Evolutionary conservation across 2,888 invertebrate species (phyloP).

Genomic region (Ornithoptera priamus): DNA sequence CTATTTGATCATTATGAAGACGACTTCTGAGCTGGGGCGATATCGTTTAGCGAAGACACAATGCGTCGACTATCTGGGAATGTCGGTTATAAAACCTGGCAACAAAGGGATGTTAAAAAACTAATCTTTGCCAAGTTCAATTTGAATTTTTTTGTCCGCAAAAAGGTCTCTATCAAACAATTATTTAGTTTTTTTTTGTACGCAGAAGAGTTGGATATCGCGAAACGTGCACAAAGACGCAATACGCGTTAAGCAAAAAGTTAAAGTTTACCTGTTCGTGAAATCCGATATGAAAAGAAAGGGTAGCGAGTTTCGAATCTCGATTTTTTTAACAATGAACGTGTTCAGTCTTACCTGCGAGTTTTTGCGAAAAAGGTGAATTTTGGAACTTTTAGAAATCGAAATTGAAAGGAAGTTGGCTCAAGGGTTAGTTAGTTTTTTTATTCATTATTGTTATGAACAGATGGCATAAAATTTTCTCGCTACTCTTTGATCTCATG

Average conservation of each 20-base stretch:
- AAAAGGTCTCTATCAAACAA: slow-evolving; percentile 71
- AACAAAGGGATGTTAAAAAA: slow-evolving; percentile 75
- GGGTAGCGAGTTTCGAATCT: slow-evolving; percentile 69
- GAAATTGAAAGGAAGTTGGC: slow-evolving; percentile 69
- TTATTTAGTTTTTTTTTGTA: slow-evolving; percentile 51
- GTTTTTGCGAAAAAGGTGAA: slow-evolving; percentile 60
- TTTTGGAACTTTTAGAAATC: slow-evolving; percentile 56
- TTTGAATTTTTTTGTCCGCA: slow-evolving; percentile 62
- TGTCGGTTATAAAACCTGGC: slow-evolving; percentile 70
- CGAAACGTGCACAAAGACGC: slow-evolving; percentile 70
- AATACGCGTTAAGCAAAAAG: slow-evolving; percentile 58
- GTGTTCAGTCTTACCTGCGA: slow-evolving; percentile 55
- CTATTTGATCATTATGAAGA: slow-evolving; percentile 70
- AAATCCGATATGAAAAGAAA: slow-evolving; percentile 75
- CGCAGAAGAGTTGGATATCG: slow-evolving; percentile 72
- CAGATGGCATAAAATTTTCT: slow-evolving; percentile 65
- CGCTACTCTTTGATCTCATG: slow-evolving; percentile 63
- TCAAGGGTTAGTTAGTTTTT: slow-evolving; percentile 70
- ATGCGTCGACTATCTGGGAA: slow-evolving; percentile 73
- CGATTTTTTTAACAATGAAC: slow-evolving; percentile 56
- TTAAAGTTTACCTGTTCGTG: slow-evolving; percentile 76
- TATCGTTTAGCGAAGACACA: slow-evolving; percentile 69
- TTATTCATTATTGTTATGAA: slow-evolving; percentile 51
- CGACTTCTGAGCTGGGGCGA: slow-evolving; percentile 56
- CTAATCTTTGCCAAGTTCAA: slow-evolving; percentile 59